Evolutionary conservation across 1,140 invertebrate genomes (phyloP).

Genomic region (Calliphora vicina): DNA sequence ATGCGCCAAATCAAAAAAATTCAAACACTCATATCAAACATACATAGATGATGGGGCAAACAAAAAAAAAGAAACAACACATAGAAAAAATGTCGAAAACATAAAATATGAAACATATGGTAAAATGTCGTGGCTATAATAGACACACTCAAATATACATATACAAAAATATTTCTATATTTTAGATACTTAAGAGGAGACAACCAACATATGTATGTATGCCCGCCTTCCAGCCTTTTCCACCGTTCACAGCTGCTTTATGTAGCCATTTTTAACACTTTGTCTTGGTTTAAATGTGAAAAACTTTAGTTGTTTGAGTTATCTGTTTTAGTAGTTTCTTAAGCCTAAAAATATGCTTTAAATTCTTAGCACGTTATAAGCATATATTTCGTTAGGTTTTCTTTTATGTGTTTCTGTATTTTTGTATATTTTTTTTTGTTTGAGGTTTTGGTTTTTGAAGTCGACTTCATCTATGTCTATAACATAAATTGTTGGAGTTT

Average conservation of each 20-base stretch:
- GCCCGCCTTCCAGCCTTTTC: neutral
- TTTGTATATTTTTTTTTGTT: neutral
- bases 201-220: neutral
- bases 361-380: constrained; percentile 30
- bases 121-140: neutral
- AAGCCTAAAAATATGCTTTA: constrained; percentile 25
- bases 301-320: neutral
- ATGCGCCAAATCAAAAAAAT: constrained; percentile 21
- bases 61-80: neutral
- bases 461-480: neutral
- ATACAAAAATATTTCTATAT: neutral
- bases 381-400: constrained; percentile 11
- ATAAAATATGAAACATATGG: constrained; percentile 35
- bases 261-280: constrained; percentile 8
- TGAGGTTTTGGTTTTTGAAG: neutral
- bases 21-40: too few species aligned
- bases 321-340: neutral
- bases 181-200: too few species aligned
- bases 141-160: neutral
- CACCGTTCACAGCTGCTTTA: neutral
- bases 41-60: neutral
- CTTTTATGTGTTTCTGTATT: neutral
- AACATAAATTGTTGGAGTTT: neutral
- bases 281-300: constrained; percentile 12
- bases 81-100: neutral